Evolutionary conservation across 1,140 invertebrate species (phyloP).

Genomic region (Drosophila sproati): DNA sequence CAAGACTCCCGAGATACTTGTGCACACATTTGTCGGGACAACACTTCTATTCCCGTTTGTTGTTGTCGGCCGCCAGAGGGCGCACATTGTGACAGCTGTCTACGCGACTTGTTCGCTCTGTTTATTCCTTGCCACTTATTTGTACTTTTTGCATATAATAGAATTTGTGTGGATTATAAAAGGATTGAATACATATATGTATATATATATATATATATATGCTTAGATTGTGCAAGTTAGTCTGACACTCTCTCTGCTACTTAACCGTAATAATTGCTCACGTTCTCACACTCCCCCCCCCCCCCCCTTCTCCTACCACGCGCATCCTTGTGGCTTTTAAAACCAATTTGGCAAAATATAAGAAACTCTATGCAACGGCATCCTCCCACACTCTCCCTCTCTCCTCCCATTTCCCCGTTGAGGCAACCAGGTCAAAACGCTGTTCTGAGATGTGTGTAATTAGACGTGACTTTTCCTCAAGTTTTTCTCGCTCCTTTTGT

Average conservation of each 20-base stretch:
- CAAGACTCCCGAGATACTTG: not conserved
- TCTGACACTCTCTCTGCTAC: conserved; percentile 39
- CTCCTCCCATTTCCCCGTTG: not conserved
- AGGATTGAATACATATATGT: conserved; percentile 29
- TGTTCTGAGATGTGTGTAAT: conserved; percentile 78
- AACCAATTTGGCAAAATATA: conserved; percentile 71
- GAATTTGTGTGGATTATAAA: conserved; percentile 59
- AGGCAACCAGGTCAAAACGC: conserved; percentile 75
- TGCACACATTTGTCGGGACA: conserved; percentile 18
- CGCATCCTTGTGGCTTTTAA: conserved; percentile 72
- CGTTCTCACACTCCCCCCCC: conserved; percentile 59
- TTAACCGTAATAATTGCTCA: conserved; percentile 75
- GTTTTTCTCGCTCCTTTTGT: conserved; percentile 57
- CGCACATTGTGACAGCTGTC: conserved; percentile 26
- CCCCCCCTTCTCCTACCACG: conserved; percentile 7
- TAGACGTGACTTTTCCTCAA: conserved; percentile 80
- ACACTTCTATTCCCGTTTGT: not conserved
- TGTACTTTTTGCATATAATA: conserved; percentile 65
- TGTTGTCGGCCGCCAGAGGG: conserved; percentile 19
- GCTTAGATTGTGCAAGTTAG: not conserved
- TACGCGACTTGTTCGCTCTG: conserved; percentile 22
- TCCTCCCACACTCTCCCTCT: not conserved
- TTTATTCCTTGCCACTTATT: conserved; percentile 69
- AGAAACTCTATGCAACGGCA: conserved; percentile 24
- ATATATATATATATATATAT: conserved; percentile 1